Conservation (phyloP, 2,113 vertebrate species). For the Merops nubicus region DNA sequence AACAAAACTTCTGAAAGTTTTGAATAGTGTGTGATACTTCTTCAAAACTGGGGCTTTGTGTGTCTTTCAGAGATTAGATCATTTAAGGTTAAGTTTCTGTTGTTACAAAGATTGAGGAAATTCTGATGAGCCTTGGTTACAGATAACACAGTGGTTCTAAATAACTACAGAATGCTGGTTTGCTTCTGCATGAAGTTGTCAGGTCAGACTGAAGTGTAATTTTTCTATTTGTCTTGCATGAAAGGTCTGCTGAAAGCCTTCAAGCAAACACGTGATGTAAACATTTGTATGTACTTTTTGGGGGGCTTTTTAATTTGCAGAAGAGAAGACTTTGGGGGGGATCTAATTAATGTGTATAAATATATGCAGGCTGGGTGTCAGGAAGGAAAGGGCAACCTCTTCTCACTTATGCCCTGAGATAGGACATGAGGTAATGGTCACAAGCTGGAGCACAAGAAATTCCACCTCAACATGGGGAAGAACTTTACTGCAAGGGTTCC, state of each 20-base stretch:
- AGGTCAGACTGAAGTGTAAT: not conserved
- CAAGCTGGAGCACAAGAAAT: too few species aligned
- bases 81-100: not conserved
- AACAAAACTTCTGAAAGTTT: not conserved
- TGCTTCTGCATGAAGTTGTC: not conserved
- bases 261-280: not conserved
- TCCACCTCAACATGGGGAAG: too few species aligned
- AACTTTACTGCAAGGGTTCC: too few species aligned
- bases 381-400: too few species aligned
- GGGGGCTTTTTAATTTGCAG: too few species aligned
- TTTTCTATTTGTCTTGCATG: not conserved
- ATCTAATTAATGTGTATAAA: too few species aligned
- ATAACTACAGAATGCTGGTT: not conserved
- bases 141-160: too few species aligned
- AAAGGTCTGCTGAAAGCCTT: not conserved
- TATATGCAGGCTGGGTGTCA: too few species aligned
- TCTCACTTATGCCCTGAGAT: too few species aligned
- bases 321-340: too few species aligned
- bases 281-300: not conserved
- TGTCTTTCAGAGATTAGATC: not conserved
- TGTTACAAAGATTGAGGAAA: not conserved
- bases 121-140: not conserved
- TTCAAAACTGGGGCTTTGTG: not conserved
- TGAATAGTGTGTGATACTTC: not conserved
- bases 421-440: too few species aligned